Evolutionary conservation across 2,797 vertebrate species (phyloP).

Genomic region (Helostoma temminkii): DNA sequence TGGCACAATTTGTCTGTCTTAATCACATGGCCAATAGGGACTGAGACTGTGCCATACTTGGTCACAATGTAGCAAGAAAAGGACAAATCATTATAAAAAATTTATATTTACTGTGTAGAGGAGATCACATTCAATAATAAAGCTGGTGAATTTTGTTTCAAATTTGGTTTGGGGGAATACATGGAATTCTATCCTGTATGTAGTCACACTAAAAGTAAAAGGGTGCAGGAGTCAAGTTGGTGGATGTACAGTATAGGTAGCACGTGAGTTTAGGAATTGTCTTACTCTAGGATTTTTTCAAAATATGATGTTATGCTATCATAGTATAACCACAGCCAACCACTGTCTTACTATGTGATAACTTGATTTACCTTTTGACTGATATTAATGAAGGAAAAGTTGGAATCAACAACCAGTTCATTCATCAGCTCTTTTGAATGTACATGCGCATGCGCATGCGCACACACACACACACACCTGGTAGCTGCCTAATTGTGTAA

Average conservation of each 20-base stretch:
- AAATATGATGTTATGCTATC: neutral
- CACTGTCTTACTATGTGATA: no score
- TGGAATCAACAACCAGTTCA: neutral
- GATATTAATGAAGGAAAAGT: neutral
- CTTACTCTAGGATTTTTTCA: neutral
- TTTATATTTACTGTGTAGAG: neutral
- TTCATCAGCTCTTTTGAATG: no score
- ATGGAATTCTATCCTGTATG: neutral
- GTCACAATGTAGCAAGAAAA: slow-evolving; percentile 3
- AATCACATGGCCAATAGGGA: slow-evolving; percentile 30
- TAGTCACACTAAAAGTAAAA: neutral
- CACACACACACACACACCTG: slow-evolving; percentile 19
- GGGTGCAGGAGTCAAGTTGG: neutral
- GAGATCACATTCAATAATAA: neutral
- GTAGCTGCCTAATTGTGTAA: slow-evolving; percentile 48
- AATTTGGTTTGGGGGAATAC: neutral
- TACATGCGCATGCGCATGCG: no score
- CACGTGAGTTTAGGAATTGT: neutral
- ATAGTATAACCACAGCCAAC: neutral
- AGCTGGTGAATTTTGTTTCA: neutral
- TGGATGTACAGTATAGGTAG: neutral
- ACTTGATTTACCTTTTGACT: neutral
- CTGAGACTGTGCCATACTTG: slow-evolving; percentile 1
- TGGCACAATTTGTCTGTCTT: slow-evolving; percentile 23
- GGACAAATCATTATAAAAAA: slow-evolving; percentile 3